phyloP scores from a whole-genome alignment of 2,797 vertebrate genomes.

The Argya squamiceps region DNA sequence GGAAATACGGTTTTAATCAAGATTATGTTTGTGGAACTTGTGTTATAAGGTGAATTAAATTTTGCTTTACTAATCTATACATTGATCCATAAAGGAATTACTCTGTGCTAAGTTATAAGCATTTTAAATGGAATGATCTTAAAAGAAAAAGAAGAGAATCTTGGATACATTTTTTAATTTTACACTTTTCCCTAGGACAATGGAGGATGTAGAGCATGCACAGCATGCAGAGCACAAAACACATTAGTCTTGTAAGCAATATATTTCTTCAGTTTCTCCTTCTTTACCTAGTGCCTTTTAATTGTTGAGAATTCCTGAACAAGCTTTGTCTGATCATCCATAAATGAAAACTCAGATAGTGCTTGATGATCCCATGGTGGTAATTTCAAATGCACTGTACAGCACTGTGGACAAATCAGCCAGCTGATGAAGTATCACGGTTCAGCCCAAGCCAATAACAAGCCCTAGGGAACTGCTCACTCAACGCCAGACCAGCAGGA shows the following conservation, averaged over 20 bases:
- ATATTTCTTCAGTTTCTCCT: neutral
- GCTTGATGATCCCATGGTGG: neutral
- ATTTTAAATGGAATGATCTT: neutral
- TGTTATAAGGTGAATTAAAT: slow-evolving; percentile 1
- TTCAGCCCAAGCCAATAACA: neutral
- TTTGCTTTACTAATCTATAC: neutral
- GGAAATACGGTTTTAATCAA: neutral
- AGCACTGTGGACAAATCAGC: neutral
- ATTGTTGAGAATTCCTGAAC: neutral
- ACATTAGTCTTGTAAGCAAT: neutral
- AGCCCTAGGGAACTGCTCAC: fast-evolving
- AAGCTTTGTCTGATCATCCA: neutral
- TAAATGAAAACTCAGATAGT: neutral
- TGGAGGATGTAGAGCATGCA: neutral
- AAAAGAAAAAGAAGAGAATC: neutral
- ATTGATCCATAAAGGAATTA: slow-evolving; percentile 36
- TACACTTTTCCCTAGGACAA: neutral
- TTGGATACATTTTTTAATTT: neutral
- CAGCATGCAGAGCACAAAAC: neutral
- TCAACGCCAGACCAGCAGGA: neutral
- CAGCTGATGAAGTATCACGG: neutral
- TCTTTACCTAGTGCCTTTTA: neutral
- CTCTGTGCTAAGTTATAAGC: neutral
- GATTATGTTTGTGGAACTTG: neutral
- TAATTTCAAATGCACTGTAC: neutral